These are phyloP conservation scores for Lophius americanus DNA, from an alignment of 2,797 vertebrate genomes.

Conservation along the genomic window DNA sequence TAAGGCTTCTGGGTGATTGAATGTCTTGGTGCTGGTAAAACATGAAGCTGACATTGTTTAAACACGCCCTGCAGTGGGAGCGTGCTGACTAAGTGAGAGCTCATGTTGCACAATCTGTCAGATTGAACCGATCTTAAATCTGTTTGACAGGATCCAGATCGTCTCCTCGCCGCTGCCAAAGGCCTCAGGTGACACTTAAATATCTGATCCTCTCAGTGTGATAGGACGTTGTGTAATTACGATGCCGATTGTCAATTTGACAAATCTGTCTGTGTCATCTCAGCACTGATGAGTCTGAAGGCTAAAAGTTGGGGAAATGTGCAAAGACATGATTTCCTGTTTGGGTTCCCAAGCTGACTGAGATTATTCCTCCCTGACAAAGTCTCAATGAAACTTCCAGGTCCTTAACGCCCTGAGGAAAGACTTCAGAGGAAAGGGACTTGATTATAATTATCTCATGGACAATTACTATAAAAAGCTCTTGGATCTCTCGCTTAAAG, in stretches of 20 bases:
- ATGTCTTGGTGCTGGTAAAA: constrained; percentile 12
- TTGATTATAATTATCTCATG: neutral
- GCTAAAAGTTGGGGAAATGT: neutral
- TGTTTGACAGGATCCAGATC: constrained; percentile 4
- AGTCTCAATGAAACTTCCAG: neutral
- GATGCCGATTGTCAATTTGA: neutral
- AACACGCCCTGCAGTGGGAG: constrained; percentile 13
- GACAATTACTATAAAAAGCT: no score
- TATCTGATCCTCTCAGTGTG: neutral
- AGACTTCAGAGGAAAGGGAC: neutral
- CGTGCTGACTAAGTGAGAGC: neutral
- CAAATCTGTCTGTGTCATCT: neutral
- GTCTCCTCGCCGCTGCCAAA: neutral
- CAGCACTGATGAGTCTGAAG: neutral
- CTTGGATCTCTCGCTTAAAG: no score
- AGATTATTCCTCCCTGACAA: neutral
- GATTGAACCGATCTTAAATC: constrained; percentile 2
- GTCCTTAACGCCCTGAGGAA: neutral
- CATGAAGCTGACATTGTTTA: constrained; percentile 16
- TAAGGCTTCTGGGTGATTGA: constrained; percentile 13
- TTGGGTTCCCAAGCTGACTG: neutral
- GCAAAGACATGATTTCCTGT: neutral
- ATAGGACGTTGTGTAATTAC: constrained; percentile 9
- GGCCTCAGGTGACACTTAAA: constrained; percentile 27
- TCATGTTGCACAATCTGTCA: constrained; percentile 32